Percentiles rank a stretch among this genome's conserved stretches.
These are phyloP conservation scores for Eulemur coronatus DNA, from an alignment of 2,797 vertebrate species.

Conservation along the genomic window DNA sequence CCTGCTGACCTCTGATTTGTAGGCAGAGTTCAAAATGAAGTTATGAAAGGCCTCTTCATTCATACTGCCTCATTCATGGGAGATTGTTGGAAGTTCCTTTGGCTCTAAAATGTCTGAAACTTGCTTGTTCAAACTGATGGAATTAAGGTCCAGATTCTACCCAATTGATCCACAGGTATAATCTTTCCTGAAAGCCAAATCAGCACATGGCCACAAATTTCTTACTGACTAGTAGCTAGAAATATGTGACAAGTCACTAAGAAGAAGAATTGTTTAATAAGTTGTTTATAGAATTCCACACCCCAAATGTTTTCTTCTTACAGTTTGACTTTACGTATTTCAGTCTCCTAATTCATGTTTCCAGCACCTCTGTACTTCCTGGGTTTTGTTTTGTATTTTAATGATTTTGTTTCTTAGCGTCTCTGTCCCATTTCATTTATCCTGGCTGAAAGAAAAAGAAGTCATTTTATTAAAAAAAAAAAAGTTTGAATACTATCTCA, in stretches of 20 bases:
- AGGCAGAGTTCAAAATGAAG: conserved; percentile 23
- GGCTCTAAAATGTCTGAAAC: neutral
- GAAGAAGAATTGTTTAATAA: neutral
- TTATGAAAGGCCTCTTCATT: conserved; percentile 40
- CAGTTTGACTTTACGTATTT: neutral
- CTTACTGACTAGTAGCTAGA: neutral
- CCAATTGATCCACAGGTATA: neutral
- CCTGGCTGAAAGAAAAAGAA: conserved; percentile 11
- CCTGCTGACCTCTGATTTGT: neutral
- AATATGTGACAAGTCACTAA: neutral
- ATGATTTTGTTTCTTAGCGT: neutral
- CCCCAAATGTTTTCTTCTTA: neutral
- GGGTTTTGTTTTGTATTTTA: conserved; percentile 12
- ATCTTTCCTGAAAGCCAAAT: neutral
- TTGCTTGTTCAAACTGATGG: conserved; percentile 16
- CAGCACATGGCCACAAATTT: neutral
- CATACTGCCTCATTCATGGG: neutral
- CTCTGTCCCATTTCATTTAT: neutral
- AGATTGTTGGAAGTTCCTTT: neutral
- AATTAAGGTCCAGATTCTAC: neutral
- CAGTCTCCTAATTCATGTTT: neutral
- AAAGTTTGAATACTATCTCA: neutral
- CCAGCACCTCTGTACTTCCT: neutral
- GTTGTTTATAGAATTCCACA: neutral
- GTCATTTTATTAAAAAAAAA: neutral